phyloP scores from a whole-genome alignment of 2,797 vertebrate genomes.

The Nothura maculosa region DNA sequence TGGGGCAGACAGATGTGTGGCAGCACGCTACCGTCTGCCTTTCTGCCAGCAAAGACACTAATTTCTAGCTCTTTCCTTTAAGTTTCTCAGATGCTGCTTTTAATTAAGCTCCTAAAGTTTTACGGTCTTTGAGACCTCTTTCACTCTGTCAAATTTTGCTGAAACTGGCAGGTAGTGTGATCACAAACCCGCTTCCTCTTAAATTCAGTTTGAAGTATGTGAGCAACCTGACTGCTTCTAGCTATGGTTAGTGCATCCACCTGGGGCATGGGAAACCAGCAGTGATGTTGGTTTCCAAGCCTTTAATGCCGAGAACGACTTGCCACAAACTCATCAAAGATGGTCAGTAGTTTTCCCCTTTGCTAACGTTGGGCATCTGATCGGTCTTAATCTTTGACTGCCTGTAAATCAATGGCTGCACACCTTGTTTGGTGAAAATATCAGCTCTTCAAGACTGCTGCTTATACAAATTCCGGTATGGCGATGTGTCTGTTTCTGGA shows the following conservation, averaged over 20 bases:
- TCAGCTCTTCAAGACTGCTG: background rate
- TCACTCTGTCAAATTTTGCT: background rate
- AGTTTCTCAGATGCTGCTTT: slow-evolving; percentile 66
- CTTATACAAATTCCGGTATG: background rate
- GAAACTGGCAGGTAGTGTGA: slow-evolving; percentile 6
- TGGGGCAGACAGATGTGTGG: slow-evolving; percentile 32
- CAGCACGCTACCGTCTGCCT: slow-evolving; percentile 48
- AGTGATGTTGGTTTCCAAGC: background rate
- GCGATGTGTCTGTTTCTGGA: background rate
- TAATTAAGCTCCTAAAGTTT: slow-evolving; percentile 62
- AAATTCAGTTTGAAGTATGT: background rate
- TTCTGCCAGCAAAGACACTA: background rate
- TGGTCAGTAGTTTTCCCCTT: background rate
- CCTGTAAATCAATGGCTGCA: background rate
- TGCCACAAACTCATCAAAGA: slow-evolving; percentile 48
- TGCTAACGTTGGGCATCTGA: slow-evolving; percentile 2
- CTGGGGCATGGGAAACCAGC: slow-evolving; percentile 51
- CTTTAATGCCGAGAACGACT: slow-evolving; percentile 40
- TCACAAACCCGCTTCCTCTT: slow-evolving; percentile 6
- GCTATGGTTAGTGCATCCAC: slow-evolving; percentile 49
- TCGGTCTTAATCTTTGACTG: slow-evolving; percentile 14
- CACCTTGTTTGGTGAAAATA: background rate
- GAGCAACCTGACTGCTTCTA: background rate
- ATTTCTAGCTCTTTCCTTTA: slow-evolving; percentile 33
- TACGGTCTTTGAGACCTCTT: slow-evolving; percentile 40